A percentile compares a stretch with the other conserved stretches of the same genome.
Evolutionary conservation across 2,797 vertebrate species (phyloP).

Genomic region (Poecilia velifera): DNA sequence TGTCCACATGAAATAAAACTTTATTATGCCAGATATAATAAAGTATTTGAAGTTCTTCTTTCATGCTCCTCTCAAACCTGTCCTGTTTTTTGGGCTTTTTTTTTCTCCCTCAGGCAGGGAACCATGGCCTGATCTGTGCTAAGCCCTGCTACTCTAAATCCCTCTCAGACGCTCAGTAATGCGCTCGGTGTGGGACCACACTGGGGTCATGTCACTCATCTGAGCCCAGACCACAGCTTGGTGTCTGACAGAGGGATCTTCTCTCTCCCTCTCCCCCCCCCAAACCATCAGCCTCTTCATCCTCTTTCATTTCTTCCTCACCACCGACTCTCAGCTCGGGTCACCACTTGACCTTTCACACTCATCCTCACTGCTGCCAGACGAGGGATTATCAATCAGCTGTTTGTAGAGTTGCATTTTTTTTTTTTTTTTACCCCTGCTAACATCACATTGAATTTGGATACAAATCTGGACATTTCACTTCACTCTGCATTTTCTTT

Average conservation of each 20-base stretch:
- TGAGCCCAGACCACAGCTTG: slow-evolving; percentile 43
- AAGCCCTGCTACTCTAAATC: slow-evolving; percentile 73
- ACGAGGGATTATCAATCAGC: slow-evolving; percentile 16
- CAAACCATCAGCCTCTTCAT: slow-evolving; percentile 15
- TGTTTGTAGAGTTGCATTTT: not conserved
- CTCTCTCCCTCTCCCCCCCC: slow-evolving; percentile 11
- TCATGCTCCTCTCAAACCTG: slow-evolving; percentile 38
- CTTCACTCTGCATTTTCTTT: not conserved
- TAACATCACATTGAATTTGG: slow-evolving; percentile 17
- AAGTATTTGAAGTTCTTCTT: slow-evolving; percentile 31
- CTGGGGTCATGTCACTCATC: slow-evolving; percentile 53
- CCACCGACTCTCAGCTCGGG: slow-evolving; percentile 19
- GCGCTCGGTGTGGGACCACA: slow-evolving; percentile 64
- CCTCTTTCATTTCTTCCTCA: slow-evolving; percentile 40
- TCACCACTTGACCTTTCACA: slow-evolving; percentile 21
- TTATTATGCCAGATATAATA: not conserved
- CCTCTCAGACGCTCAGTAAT: slow-evolving; percentile 76
- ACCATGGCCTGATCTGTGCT: slow-evolving; percentile 70
- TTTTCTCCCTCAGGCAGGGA: slow-evolving; percentile 49
- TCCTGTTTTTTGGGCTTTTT: slow-evolving; percentile 18
- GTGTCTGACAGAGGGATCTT: slow-evolving; percentile 62
- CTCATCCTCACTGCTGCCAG: slow-evolving; percentile 11
- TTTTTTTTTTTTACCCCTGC: not conserved
- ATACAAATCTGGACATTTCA: slow-evolving; percentile 3
- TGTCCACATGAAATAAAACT: not conserved